Percentiles rank a stretch among this genome's conserved stretches.
These are phyloP conservation scores for Nasonia oneida DNA, from an alignment of 2,888 invertebrate genomes.

Conservation along the genomic window DNA sequence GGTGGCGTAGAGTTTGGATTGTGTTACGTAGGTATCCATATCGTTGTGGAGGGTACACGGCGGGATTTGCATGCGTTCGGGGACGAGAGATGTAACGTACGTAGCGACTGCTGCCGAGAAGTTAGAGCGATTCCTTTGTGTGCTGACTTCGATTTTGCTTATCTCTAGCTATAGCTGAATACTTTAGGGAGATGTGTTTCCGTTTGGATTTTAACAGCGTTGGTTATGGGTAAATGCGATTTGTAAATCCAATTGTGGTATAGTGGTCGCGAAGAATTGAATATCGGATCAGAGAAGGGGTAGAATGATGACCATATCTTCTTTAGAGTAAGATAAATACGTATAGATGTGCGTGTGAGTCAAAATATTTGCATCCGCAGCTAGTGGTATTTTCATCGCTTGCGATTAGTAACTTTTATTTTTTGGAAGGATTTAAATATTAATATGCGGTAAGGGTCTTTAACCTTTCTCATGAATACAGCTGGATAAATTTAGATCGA, in stretches of 20 bases:
- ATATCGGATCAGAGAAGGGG: too few species aligned
- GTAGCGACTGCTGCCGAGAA: neutral
- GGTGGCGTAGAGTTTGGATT: neutral
- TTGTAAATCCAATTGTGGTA: neutral
- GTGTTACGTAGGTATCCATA: neutral
- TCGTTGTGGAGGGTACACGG: neutral
- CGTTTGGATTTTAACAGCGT: neutral
- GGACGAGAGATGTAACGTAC: neutral
- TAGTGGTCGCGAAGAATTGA: too few species aligned
- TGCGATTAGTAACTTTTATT: constrained; percentile 35
- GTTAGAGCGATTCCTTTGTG: constrained; percentile 11
- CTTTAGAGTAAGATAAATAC: too few species aligned
- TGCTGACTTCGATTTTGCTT: constrained; percentile 17
- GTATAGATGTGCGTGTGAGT: neutral
- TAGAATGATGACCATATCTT: too few species aligned
- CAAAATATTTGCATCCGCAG: neutral
- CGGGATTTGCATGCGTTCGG: neutral
- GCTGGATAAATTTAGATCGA: constrained; percentile 20
- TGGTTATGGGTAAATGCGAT: neutral
- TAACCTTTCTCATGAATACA: constrained; percentile 36
- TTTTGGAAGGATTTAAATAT: constrained; percentile 42
- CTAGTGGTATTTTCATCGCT: neutral
- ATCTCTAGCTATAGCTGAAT: neutral
- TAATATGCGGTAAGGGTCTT: constrained; percentile 27
- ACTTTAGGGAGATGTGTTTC: neutral